A percentile compares a stretch with the other conserved stretches of the same genome.
Evolutionary conservation across 2,113 vertebrate genomes (phyloP).

Genomic region (Clarias magur): DNA sequence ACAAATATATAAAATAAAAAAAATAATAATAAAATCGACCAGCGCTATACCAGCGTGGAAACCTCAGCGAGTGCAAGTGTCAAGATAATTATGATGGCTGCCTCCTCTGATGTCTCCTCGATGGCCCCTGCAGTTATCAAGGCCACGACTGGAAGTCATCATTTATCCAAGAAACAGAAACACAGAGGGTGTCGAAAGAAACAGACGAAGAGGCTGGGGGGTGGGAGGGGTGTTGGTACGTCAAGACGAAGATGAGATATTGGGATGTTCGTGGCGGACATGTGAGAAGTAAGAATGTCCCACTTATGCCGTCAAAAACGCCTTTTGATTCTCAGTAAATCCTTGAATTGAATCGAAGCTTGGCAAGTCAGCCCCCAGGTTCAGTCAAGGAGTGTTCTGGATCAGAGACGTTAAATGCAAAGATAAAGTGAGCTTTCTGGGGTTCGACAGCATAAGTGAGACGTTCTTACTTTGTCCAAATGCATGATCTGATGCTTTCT

Average conservation of each 20-base stretch:
- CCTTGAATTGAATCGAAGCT: neutral
- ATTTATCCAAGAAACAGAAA: conserved; percentile 53
- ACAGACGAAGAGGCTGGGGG: neutral
- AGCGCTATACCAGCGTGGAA: conserved; percentile 46
- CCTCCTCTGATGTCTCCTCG: conserved; percentile 28
- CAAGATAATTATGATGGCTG: conserved; percentile 57
- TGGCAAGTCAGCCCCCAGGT: neutral
- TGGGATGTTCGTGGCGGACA: neutral
- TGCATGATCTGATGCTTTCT: neutral
- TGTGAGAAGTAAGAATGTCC: neutral
- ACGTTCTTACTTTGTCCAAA: neutral
- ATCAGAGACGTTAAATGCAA: neutral
- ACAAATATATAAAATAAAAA: neutral
- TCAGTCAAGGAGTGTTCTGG: neutral
- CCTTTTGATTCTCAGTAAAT: conserved; percentile 9
- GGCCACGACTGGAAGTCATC: conserved; percentile 49
- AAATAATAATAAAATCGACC: conserved; percentile 31
- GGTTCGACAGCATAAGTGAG: neutral
- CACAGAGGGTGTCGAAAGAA: conserved; percentile 33
- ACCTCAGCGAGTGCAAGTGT: conserved; percentile 45
- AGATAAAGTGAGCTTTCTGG: neutral
- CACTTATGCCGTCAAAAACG: conserved; percentile 13
- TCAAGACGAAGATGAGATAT: conserved; percentile 14
- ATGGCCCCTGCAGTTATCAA: conserved; percentile 49
- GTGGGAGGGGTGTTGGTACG: neutral